These are phyloP conservation scores for Synanceia verrucosa DNA, from an alignment of 2,797 vertebrate genomes.

Conservation along the genomic window DNA sequence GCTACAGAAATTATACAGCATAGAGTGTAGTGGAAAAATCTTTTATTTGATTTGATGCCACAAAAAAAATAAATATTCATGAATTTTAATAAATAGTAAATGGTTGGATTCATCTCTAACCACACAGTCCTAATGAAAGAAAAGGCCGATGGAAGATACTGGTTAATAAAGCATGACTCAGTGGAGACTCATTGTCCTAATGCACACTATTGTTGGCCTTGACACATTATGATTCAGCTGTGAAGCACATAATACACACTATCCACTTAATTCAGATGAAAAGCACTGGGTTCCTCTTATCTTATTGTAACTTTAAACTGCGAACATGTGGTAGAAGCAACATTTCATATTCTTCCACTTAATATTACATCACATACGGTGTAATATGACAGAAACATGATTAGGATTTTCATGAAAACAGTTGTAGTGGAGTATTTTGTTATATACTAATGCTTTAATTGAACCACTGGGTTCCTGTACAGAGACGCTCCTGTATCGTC, in stretches of 20 bases:
- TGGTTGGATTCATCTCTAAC: conserved; percentile 22
- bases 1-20: conserved; percentile 13
- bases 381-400: not conserved
- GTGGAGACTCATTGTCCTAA: conserved; percentile 1
- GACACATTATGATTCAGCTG: not conserved
- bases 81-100: conserved; percentile 22
- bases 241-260: conserved; percentile 10
- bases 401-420: not conserved
- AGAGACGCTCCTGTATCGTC: not conserved
- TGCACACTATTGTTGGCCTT: conserved; percentile 5
- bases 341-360: not conserved
- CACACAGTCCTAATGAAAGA: not conserved
- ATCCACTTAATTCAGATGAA: not conserved
- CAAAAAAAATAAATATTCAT: conserved; percentile 25
- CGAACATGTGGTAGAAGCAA: not conserved
- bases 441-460: too few relatives aligned
- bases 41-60: conserved; percentile 12
- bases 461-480: not conserved
- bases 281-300: not conserved
- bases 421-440: not conserved
- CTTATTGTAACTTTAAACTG: not conserved
- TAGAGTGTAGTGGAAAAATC: not conserved
- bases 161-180: conserved; percentile 9
- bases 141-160: conserved; percentile 4
- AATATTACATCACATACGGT: not conserved